Base-by-base conservation (phyloP, 2,113 vertebrate genomes). In the Callocephalon fimbriatum region DNA sequence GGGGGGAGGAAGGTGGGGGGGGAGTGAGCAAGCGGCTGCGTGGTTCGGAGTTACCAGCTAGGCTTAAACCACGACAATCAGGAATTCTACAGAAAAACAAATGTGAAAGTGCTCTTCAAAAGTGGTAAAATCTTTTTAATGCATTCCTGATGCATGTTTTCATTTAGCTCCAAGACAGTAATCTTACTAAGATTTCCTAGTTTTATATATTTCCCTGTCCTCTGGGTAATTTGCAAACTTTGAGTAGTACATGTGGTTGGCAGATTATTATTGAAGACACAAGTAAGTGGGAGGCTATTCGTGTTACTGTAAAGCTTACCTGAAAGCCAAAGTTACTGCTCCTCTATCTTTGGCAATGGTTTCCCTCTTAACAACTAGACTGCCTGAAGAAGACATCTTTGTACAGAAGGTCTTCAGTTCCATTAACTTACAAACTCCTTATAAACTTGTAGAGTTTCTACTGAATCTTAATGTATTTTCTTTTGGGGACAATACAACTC, bases 111-210 rank as follows among this genome's bases (percentile, higher is more conserved):
- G 20, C 58, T 37, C 38, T 68, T 70, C 48, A 53, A 35, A 61
- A 82, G 7, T 9, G 7, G 12, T 82, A 72, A 72, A 79, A 82
- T 53, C 21, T 56, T 62, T n/a, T 42, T 53, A 53, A 72, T 27
- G 23, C 40, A 45, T 37, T 45, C 56, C 8, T 71, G 29, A 37
- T 0, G 1, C 17, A 5, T 2, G 3, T 53, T 84, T 84, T 75
- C 40, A 31, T 83, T 90, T 73, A 44, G 27, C 70, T 95, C 23
- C n/a, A 54, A 32, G 31, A 31, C 25, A 80, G 48, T 68, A 0
- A 29, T 58, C 90, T 56, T 29, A 72, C 0, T 89, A 78, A 67
- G 15, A 47, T 92, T 83, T 86, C 35, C 20, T 40, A 25, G 4
- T 38, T 82, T 44, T 47, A 27, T 48, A 2, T 19, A 26, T 68